Evolutionary conservation across 2,888 invertebrate genomes (phyloP).

Genomic region (Hedya salicella): DNA sequence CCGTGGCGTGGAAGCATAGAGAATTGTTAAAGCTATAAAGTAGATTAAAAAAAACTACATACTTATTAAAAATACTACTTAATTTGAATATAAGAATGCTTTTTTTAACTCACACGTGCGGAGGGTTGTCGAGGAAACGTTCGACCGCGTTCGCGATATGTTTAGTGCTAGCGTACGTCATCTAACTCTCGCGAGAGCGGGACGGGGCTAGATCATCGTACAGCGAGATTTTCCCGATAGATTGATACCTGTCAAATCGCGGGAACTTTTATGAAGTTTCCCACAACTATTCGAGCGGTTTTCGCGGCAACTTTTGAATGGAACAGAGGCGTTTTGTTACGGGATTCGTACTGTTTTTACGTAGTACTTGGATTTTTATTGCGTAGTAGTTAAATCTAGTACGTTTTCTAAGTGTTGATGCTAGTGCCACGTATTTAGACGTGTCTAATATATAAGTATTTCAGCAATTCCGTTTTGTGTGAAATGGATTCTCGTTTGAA

Average conservation of each 20-base stretch:
- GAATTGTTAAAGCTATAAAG: slow-evolving; percentile 19
- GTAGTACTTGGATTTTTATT: background rate
- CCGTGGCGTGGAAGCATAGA: slow-evolving; percentile 66
- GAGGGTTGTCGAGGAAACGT: background rate
- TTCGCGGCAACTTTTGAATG: slow-evolving; percentile 29
- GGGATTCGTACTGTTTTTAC: background rate
- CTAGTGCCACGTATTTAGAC: no score
- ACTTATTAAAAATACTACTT: background rate
- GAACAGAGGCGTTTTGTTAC: slow-evolving; percentile 1
- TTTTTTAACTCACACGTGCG: slow-evolving; percentile 19
- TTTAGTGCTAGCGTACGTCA: slow-evolving; percentile 9
- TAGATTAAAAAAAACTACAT: slow-evolving; percentile 21
- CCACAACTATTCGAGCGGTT: slow-evolving; percentile 38
- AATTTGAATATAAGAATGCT: background rate
- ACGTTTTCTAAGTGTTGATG: no score
- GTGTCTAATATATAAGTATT: no score
- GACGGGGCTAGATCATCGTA: slow-evolving; percentile 21
- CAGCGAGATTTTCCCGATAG: slow-evolving; percentile 32
- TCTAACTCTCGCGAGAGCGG: slow-evolving; percentile 26
- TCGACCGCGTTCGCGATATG: background rate
- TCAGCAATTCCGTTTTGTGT: no score
- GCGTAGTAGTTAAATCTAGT: background rate
- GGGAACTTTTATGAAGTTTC: slow-evolving; percentile 32
- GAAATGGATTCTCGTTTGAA: background rate
- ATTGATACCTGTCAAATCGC: slow-evolving; percentile 42